Evolutionary conservation across 2,888 invertebrate genomes (phyloP), one percentile per base, ranked within the genome.

Genomic region (Isotomurus palustris): DNA sequence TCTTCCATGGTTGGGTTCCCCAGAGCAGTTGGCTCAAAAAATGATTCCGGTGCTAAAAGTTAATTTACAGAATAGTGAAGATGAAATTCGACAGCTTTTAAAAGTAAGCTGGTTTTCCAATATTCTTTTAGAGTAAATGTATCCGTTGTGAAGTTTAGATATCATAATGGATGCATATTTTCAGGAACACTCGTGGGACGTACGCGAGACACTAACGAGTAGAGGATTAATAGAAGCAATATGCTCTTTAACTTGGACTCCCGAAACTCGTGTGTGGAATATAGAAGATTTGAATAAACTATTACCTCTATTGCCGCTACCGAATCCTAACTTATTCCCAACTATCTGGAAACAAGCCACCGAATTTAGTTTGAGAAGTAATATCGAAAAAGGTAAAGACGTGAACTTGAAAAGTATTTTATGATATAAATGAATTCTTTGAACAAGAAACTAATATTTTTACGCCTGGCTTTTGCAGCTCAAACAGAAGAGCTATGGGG

Each of bases 21-120:
- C 55, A 28, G 58, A 60, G 36, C 55, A 62, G 2, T 47, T 70
- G 56, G 60, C 67, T 49, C 52, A 59, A 52, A 64, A 70, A 62
- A 68, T 70, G 63, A 59, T 68, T 53, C 61, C 62, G 67, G 70
- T 70, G 68, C 68, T 70, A 65, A 56, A 59, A 36, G 29, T 51
- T 28, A 22, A 53, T 48, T 56, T 60, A 27, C 55, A 52, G 40
- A 45, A 55, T 32, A 60, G 58, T 45, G 48, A 58, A 43, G 62
- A 57, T 2, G 56, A 65, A 50, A 53, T 67, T 38, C 51, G 56
- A 28, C 64, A 66, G 22, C 49, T 53, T 41, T 62, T 64, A 51
- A 62, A 65, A 56, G 67, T 69, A 62, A 25, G 59, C 28, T 22
- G 14, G 27, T 35, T 21, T 29, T 21, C 21, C 45, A 17, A 27